These are phyloP conservation scores for Menidia menidia DNA, from an alignment of 2,797 vertebrate genomes.

Conservation along the genomic window DNA sequence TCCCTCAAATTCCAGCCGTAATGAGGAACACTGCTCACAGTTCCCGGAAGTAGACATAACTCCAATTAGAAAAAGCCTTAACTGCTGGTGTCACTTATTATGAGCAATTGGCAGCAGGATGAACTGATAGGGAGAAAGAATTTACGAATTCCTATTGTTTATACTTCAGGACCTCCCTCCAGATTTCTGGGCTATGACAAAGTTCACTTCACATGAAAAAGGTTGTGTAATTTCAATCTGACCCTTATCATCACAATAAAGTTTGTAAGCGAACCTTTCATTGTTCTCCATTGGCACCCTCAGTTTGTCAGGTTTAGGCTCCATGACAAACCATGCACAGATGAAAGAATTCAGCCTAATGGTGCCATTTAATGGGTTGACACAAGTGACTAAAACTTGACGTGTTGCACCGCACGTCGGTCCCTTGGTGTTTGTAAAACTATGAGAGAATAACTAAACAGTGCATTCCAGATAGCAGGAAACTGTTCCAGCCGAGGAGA, in stretches of 20 bases:
- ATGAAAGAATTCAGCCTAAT: conserved; percentile 61
- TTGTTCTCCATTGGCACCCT: conserved; percentile 41
- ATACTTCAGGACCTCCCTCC: conserved; percentile 11
- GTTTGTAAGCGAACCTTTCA: conserved; percentile 39
- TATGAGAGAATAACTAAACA: conserved; percentile 74
- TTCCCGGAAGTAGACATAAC: conserved; percentile 84
- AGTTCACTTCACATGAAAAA: conserved; percentile 29
- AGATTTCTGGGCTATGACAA: conserved; percentile 24
- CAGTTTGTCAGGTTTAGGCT: conserved; percentile 49
- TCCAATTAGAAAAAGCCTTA: conserved; percentile 79
- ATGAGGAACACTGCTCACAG: conserved; percentile 83
- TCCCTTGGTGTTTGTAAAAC: conserved; percentile 80
- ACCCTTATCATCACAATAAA: conserved; percentile 26
- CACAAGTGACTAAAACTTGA: conserved; percentile 61
- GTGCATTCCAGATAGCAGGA: conserved; percentile 78
- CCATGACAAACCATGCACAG: conserved; percentile 30
- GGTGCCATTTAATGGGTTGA: conserved; percentile 61
- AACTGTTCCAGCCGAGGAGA: conserved; percentile 55
- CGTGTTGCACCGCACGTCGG: conserved; percentile 75
- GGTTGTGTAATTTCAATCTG: too few relatives aligned
- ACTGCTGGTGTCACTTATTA: conserved; percentile 69
- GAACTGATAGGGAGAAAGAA: background rate
- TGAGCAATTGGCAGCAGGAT: conserved; percentile 21
- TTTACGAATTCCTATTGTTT: conserved; percentile 47
- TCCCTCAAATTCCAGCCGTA: conserved; percentile 81